Evolutionary conservation across 1,140 invertebrate species (phyloP), one percentile per base, ranked within the genome.

Genomic region (Muscidifurax raptorellus): DNA sequence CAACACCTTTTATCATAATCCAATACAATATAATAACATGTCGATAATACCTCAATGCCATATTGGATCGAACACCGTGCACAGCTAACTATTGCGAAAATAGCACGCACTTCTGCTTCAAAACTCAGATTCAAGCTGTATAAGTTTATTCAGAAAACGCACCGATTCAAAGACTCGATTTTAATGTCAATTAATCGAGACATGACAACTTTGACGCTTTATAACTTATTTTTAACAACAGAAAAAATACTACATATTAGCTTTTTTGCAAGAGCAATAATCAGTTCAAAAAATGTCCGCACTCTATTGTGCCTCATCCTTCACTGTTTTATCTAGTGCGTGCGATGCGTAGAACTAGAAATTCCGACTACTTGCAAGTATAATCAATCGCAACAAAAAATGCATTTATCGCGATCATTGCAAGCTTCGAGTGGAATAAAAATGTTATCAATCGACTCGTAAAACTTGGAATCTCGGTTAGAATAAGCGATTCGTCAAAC

Each of bases 41-140:
- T 59, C 52, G 18, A 59, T 59, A 59, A 69, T 69, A 69, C 67
- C 67, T 69, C 67, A 69, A 30, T 13, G 67, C 67, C 67, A 69
- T 69, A 13, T 69, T 30, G 67, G 30, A 28, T 28, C 0, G 28
- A 30, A 30, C 3, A 30, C 18, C 67, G 30, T 1, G 67, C 25
- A 7, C 25, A 7, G 15, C 28, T 69, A 15, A 18, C 27, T 69
- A 12, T 6, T 4, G 44, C 44, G 18, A 47, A 40, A 44, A 76
- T 40, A n/a, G 22, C 52, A 1, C 22, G 52, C 1, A 59, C 15
- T 40, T 40, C 36, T 40, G 36, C 7, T 59, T n/a, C n/a, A 59
- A 59, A 59, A 59, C 52, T 59, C 4, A 5, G 22, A 59, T 59
- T 4, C 52, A n/a, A 59, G 22, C 18, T 18, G n/a, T n/a, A n/a